Evolutionary conservation across 2,113 vertebrate species (phyloP).

Genomic region (Cochlearius cochlearius): DNA sequence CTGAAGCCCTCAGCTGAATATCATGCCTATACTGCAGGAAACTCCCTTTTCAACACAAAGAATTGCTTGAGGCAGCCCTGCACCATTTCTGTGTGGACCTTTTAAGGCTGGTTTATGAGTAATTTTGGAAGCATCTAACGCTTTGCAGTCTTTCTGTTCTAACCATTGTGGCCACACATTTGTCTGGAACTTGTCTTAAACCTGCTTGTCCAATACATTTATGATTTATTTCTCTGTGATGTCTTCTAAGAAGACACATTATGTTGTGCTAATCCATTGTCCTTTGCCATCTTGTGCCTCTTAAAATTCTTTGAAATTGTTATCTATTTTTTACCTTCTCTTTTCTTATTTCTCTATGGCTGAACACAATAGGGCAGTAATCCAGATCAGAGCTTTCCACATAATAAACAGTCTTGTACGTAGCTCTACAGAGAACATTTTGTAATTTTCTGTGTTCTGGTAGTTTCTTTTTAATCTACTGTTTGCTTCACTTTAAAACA

Average conservation of each 20-base stretch:
- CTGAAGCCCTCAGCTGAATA: background rate
- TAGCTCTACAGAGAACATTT: background rate
- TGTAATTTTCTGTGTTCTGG: background rate
- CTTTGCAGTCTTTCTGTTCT: background rate
- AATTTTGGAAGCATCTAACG: background rate
- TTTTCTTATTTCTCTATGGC: background rate
- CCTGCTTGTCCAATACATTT: background rate
- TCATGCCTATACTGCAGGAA: background rate
- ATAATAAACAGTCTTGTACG: background rate
- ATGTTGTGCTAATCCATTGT: background rate
- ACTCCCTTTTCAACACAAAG: background rate
- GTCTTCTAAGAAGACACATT: background rate
- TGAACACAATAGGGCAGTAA: background rate
- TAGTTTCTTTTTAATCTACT: background rate
- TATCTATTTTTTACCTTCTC: background rate
- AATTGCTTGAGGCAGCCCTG: background rate
- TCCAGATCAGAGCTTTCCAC: background rate
- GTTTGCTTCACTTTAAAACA: background rate
- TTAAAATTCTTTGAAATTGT: background rate
- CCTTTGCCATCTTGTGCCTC: background rate
- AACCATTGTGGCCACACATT: background rate
- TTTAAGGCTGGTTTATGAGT: background rate
- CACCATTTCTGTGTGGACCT: background rate
- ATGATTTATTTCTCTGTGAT: background rate
- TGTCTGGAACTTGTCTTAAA: background rate